These are phyloP conservation scores for Zele albiditarsus DNA, from an alignment of 2,888 invertebrate genomes.

Conservation along the genomic window DNA sequence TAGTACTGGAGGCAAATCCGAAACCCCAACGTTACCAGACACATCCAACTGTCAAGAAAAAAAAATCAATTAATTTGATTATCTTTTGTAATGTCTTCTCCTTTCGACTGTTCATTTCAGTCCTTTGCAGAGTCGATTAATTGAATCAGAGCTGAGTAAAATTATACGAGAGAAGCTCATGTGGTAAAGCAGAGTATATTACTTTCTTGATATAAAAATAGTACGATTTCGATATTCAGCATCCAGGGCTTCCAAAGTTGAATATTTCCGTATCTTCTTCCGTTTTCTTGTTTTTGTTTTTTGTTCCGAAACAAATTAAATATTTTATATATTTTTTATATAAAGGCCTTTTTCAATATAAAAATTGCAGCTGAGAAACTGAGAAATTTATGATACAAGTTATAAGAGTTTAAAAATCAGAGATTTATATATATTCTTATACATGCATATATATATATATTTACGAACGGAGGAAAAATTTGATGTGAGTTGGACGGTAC, in stretches of 20 bases:
- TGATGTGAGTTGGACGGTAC: background rate
- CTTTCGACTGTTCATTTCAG: background rate
- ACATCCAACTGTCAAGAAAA: slow-evolving; percentile 56
- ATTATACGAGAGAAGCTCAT: background rate
- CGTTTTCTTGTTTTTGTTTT: background rate
- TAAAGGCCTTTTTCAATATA: background rate
- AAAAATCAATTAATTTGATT: slow-evolving; percentile 42
- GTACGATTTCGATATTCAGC: background rate
- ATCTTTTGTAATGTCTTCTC: slow-evolving; percentile 14
- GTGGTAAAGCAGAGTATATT: background rate
- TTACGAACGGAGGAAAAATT: background rate
- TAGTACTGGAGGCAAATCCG: slow-evolving; percentile 8
- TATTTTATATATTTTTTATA: slow-evolving; percentile 2
- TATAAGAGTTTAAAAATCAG: background rate
- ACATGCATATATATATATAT: background rate
- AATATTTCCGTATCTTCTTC: background rate
- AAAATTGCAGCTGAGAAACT: background rate
- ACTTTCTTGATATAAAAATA: background rate
- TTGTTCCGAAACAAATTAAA: background rate
- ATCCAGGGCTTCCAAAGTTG: slow-evolving; percentile 21
- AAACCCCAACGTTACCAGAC: slow-evolving; percentile 37
- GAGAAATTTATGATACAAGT: background rate
- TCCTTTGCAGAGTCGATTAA: background rate
- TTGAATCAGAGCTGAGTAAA: background rate
- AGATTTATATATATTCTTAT: background rate